phyloP scores from a whole-genome alignment of 2,888 invertebrate species.

The Clusia tigrina region DNA sequence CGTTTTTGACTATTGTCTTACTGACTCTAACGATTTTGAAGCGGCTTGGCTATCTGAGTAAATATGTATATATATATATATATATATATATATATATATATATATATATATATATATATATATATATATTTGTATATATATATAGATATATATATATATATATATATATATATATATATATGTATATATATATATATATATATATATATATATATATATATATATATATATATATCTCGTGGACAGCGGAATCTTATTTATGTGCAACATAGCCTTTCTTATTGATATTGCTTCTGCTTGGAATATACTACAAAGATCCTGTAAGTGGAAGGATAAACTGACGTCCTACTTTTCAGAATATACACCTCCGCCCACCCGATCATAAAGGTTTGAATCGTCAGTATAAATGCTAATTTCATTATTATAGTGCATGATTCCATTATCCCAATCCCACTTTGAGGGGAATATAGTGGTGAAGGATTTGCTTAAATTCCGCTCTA shows the following conservation, averaged over 20 bases:
- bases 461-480: too few relatives aligned
- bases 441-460: too few relatives aligned
- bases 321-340: too few relatives aligned
- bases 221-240: conserved; percentile 4
- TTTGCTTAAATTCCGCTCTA: too few relatives aligned
- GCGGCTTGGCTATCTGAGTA: background rate
- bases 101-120: conserved; percentile 23
- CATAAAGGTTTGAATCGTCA: too few relatives aligned
- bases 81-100: conserved; percentile 39
- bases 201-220: conserved; percentile 11
- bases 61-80: conserved; percentile 30
- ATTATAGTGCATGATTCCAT: too few relatives aligned
- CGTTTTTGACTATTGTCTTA: too few relatives aligned
- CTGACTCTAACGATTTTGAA: background rate
- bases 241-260: background rate
- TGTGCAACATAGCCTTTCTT: conserved; percentile 1
- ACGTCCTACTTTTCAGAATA: too few relatives aligned
- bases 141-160: conserved; percentile 36
- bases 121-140: conserved; percentile 7
- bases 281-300: too few relatives aligned
- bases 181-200: conserved; percentile 19
- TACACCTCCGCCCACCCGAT: too few relatives aligned
- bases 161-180: conserved; percentile 37
- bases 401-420: too few relatives aligned
- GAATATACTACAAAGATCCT: too few relatives aligned